These are phyloP conservation scores for Drosophila melanica DNA, from an alignment of 1,140 invertebrate species.

Conservation along the genomic window DNA sequence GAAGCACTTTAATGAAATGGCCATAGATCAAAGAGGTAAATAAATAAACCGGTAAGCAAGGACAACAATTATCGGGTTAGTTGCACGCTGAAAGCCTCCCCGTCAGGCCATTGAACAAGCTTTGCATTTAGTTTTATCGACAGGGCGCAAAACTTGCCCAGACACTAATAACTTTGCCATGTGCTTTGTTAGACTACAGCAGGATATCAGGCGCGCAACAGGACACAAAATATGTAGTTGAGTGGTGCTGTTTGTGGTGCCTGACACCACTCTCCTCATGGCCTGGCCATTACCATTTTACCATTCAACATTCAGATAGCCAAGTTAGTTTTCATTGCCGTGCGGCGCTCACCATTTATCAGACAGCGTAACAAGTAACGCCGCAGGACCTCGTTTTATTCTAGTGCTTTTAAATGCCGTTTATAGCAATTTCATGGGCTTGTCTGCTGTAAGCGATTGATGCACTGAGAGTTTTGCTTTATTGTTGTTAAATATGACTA, in stretches of 20 bases:
- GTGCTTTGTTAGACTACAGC: constrained; percentile 28
- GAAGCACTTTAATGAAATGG: constrained; percentile 68
- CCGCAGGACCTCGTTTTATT: constrained; percentile 66
- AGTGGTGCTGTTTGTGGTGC: not conserved
- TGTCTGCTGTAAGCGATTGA: constrained; percentile 32
- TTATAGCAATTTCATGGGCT: constrained; percentile 53
- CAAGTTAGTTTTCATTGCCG: constrained; percentile 40
- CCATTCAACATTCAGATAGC: constrained; percentile 11
- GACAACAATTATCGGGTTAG: constrained; percentile 40
- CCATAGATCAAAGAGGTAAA: constrained; percentile 58
- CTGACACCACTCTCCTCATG: not conserved
- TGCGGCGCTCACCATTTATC: constrained; percentile 60
- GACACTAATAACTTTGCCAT: constrained; percentile 67
- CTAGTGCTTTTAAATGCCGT: constrained; percentile 59
- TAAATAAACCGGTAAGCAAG: constrained; percentile 23
- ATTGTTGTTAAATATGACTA: not conserved
- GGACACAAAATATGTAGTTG: constrained; percentile 35
- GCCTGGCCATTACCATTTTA: constrained; percentile 15
- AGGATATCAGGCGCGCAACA: constrained; percentile 56
- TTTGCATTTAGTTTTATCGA: constrained; percentile 70
- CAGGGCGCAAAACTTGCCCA: constrained; percentile 44
- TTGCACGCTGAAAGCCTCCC: constrained; percentile 15
- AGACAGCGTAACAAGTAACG: constrained; percentile 70
- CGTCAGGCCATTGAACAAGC: constrained; percentile 44
- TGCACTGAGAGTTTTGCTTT: constrained; percentile 22